Evolutionary conservation across 2,797 vertebrate species (phyloP).

Genomic region (Tachyglossus aculeatus): DNA sequence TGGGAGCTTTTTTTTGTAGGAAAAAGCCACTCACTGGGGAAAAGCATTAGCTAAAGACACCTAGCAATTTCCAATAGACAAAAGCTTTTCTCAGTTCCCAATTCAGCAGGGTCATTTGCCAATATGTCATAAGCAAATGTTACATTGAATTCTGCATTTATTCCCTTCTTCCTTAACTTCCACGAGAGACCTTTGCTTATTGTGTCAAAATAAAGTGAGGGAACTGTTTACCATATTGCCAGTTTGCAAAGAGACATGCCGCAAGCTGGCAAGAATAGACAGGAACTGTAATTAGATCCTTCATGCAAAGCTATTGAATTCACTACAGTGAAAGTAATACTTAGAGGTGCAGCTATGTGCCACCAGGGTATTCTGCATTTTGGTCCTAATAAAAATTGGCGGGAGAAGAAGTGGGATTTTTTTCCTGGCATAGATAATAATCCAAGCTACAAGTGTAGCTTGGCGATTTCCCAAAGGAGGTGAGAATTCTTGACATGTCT

Average conservation of each 20-base stretch:
- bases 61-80: too few species aligned
- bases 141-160: slow-evolving; percentile 25
- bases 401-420: slow-evolving; percentile 26
- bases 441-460: slow-evolving; percentile 22
- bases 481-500: neutral
- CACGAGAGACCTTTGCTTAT: slow-evolving; percentile 19
- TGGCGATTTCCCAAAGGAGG: neutral
- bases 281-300: slow-evolving; percentile 42
- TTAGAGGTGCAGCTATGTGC: slow-evolving; percentile 45
- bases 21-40: too few species aligned
- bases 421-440: slow-evolving; percentile 20
- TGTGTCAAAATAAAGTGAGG: slow-evolving; percentile 35
- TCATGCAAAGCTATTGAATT: slow-evolving; percentile 41
- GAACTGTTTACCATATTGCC: slow-evolving; percentile 23
- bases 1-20: too few species aligned
- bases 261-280: slow-evolving; percentile 22
- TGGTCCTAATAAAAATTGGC: slow-evolving; percentile 48
- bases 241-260: slow-evolving; percentile 23
- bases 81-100: slow-evolving; percentile 9
- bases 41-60: too few species aligned
- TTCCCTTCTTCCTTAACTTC: slow-evolving; percentile 22
- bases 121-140: slow-evolving; percentile 3
- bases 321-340: slow-evolving; percentile 34
- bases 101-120: slow-evolving; percentile 6
- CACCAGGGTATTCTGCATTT: slow-evolving; percentile 25